phyloP scores from a whole-genome alignment of 2,888 invertebrate genomes.

The Iselma pallidipennis region DNA sequence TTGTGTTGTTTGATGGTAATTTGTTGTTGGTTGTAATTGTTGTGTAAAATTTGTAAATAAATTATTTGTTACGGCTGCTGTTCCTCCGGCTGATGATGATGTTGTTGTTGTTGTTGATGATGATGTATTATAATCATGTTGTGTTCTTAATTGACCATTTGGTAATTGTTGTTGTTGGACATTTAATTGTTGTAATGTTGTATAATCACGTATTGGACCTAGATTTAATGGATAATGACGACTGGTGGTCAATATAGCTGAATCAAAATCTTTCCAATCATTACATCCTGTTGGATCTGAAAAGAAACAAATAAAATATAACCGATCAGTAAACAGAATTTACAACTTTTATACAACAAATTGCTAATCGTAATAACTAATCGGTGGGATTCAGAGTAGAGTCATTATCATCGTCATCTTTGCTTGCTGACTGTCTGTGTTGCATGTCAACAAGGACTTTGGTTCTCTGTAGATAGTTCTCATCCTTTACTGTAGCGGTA shows the following conservation, averaged over 20 bases:
- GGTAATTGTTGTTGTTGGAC: constrained; percentile 49
- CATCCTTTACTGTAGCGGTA: no score
- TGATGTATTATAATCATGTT: no score
- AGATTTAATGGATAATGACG: constrained; percentile 59
- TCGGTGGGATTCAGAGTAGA: no score
- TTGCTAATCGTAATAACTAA: no score
- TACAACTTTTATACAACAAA: no score
- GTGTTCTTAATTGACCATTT: constrained; percentile 35
- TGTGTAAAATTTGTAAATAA: constrained; percentile 46
- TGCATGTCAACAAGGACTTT: no score
- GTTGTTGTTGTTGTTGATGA: constrained; percentile 45
- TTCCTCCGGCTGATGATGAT: no score
- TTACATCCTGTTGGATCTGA: constrained; percentile 63
- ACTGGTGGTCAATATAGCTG: constrained; percentile 83
- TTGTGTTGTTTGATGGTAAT: constrained; percentile 33
- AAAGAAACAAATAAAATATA: constrained; percentile 8
- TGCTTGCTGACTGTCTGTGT: no score
- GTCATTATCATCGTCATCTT: no score
- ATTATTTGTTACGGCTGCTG: constrained; percentile 42
- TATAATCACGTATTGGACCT: constrained; percentile 50
- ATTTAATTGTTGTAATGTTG: constrained; percentile 38
- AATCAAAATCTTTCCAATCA: constrained; percentile 92
- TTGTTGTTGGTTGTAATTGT: constrained; percentile 43
- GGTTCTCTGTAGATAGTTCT: no score
- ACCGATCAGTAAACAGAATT: background rate